Evolutionary conservation across 53 echinoderm and acorn worm species (phyloP).

Genomic region (Antedon mediterranea): DNA sequence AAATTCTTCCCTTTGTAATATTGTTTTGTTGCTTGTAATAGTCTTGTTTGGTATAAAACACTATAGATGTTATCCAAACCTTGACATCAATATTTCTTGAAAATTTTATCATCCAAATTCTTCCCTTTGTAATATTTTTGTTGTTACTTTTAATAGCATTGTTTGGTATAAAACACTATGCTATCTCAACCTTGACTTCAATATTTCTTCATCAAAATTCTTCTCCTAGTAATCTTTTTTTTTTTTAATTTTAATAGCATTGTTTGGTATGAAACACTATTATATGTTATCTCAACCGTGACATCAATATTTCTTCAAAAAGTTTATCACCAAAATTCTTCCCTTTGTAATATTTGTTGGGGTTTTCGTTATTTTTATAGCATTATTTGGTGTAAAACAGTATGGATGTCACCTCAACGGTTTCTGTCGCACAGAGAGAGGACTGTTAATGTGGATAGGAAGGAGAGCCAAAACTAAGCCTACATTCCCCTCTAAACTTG

Average conservation of each 20-base stretch:
- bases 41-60: too few species aligned
- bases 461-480: slow-evolving; percentile 49
- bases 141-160: slow-evolving; percentile 21
- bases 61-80: background rate
- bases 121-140: background rate
- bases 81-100: too few species aligned
- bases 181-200: too few species aligned
- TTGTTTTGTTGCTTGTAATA: too few species aligned
- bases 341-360: background rate
- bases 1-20: too few species aligned
- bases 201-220: too few species aligned
- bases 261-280: background rate
- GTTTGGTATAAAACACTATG: slow-evolving; percentile 68
- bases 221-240: too few species aligned
- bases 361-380: slow-evolving; percentile 4
- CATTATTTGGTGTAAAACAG: slow-evolving; percentile 61
- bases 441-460: slow-evolving; percentile 66
- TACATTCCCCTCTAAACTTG: slow-evolving; percentile 61
- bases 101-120: too few species aligned
- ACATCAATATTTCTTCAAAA: too few species aligned
- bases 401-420: slow-evolving; percentile 73
- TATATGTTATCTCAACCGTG: background rate
- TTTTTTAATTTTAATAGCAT: too few species aligned
- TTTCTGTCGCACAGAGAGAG: slow-evolving; percentile 48
- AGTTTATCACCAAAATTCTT: too few species aligned